These are phyloP conservation scores for Thymelicus sylvestris DNA, from an alignment of 2,888 invertebrate species.

Conservation along the genomic window DNA sequence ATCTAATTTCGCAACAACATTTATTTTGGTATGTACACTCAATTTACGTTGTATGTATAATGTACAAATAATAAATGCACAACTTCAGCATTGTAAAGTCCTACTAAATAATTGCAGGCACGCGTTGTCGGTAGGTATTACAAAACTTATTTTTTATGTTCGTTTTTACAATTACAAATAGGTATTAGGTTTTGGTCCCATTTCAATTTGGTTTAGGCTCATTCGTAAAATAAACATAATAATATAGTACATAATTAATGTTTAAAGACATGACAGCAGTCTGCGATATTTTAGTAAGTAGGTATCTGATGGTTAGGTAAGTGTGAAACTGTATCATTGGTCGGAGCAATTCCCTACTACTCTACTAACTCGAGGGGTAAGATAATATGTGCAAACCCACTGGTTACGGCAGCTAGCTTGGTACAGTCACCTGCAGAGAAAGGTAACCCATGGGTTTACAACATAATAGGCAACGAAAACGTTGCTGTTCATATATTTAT, in stretches of 20 bases:
- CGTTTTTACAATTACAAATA: conserved; percentile 54
- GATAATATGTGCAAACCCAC: too few species aligned
- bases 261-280: background rate
- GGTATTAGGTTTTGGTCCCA: conserved; percentile 70
- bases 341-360: too few species aligned
- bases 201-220: conserved; percentile 60
- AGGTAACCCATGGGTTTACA: too few species aligned
- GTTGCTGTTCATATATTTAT: too few species aligned
- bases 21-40: conserved; percentile 82
- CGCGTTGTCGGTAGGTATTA: conserved; percentile 47
- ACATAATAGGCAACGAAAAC: too few species aligned
- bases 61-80: conserved; percentile 84
- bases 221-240: conserved; percentile 32
- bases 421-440: too few species aligned
- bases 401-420: too few species aligned
- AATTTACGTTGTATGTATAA: conserved; percentile 75
- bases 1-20: conserved; percentile 70
- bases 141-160: conserved; percentile 50
- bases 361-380: too few species aligned
- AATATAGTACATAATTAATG: background rate
- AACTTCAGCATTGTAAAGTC: conserved; percentile 82
- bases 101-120: conserved; percentile 61
- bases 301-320: too few species aligned
- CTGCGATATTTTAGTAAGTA: background rate
- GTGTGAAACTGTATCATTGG: too few species aligned